A percentile compares a stretch with the other conserved stretches of the same genome.
Conservation (phyloP, 2,113 vertebrate genomes). For the Lepus americanus region DNA sequence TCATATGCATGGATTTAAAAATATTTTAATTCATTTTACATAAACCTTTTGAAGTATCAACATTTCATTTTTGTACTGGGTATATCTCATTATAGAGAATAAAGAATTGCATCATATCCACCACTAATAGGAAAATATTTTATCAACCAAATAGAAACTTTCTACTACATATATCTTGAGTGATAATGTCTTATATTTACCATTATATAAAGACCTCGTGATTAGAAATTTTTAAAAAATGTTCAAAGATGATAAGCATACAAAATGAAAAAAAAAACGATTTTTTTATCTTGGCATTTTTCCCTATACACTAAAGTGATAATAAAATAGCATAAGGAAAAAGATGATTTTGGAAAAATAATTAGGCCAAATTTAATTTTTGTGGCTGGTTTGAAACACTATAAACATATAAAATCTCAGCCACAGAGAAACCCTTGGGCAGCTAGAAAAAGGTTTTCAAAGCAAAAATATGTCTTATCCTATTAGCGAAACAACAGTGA, state of each 20-base stretch:
- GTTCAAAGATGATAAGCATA: neutral
- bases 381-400: conserved; percentile 66
- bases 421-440: conserved; percentile 50
- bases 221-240: conserved; percentile 40
- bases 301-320: conserved; percentile 67
- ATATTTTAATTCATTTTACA: too few species aligned
- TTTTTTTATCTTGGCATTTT: conserved; percentile 34
- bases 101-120: neutral
- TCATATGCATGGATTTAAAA: too few species aligned
- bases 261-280: conserved; percentile 46
- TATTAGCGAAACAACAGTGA: conserved; percentile 74
- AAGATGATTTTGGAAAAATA: conserved; percentile 57
- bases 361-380: conserved; percentile 42
- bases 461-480: conserved; percentile 65
- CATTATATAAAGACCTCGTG: neutral
- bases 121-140: neutral
- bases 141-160: conserved; percentile 38
- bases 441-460: conserved; percentile 71
- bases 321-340: conserved; percentile 57
- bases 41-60: neutral
- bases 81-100: neutral
- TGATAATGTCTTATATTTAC: conserved; percentile 46
- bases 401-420: conserved; percentile 69
- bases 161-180: neutral
- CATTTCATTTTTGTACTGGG: conserved; percentile 25